Conservation (phyloP, 2,888 invertebrate species). For the Cataglyphis rosenhaueri region DNA sequence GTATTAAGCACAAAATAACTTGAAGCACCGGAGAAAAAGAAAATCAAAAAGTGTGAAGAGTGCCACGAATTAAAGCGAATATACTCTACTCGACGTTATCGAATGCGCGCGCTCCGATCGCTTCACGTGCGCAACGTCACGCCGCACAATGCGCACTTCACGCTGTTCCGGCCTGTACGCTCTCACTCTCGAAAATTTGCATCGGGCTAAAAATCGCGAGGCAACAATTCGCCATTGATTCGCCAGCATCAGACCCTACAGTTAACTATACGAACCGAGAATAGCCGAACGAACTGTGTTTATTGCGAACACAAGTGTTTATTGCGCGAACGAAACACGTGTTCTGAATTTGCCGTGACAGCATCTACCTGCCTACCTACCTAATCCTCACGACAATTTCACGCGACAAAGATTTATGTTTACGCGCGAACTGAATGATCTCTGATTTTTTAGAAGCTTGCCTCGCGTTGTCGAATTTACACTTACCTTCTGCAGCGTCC, state of each 20-base stretch:
- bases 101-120: neutral
- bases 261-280: slow-evolving; percentile 17
- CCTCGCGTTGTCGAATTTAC: neutral
- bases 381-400: neutral
- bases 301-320: slow-evolving; percentile 12
- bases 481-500: slow-evolving; percentile 64
- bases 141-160: neutral
- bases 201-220: slow-evolving; percentile 12
- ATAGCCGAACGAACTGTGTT: slow-evolving; percentile 18
- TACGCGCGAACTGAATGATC: neutral
- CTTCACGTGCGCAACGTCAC: slow-evolving; percentile 28
- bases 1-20: neutral
- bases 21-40: neutral
- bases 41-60: neutral
- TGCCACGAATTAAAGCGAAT: neutral
- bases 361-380: neutral
- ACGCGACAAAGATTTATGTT: neutral
- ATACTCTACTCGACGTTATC: neutral
- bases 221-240: slow-evolving; percentile 14
- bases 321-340: slow-evolving; percentile 39
- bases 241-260: neutral
- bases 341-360: slow-evolving; percentile 22
- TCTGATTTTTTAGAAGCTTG: neutral
- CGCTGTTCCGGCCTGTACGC: neutral
- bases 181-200: slow-evolving; percentile 12